Percentiles rank a stretch among this genome's conserved stretches.
Evolutionary conservation across 2,113 vertebrate genomes (phyloP).

Genomic region (Murina feae): DNA sequence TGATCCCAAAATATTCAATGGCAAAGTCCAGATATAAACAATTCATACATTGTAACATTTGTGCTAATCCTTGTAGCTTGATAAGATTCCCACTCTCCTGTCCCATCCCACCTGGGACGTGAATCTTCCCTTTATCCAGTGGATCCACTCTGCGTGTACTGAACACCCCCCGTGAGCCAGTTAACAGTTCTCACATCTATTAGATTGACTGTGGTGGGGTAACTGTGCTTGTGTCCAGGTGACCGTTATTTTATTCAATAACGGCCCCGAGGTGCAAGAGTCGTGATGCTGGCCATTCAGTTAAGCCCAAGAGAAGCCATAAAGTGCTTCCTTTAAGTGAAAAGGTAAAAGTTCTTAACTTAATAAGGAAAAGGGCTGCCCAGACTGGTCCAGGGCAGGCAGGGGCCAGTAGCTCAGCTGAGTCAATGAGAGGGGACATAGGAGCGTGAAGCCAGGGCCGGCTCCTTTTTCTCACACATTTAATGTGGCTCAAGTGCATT

Average conservation of each 20-base stretch:
- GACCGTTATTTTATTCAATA: background rate
- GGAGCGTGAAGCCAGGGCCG: rapidly evolving
- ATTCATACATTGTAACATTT: background rate
- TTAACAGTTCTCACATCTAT: background rate
- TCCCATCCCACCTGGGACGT: background rate
- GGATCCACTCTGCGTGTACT: background rate
- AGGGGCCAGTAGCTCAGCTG: background rate
- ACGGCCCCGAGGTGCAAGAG: background rate
- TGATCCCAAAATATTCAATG: background rate
- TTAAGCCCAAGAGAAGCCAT: background rate
- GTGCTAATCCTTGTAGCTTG: background rate
- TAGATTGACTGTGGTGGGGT: background rate
- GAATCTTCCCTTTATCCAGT: background rate
- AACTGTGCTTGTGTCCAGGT: background rate
- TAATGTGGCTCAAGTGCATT: rapidly evolving
- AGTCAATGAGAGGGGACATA: background rate
- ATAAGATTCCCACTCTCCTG: background rate
- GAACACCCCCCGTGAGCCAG: background rate
- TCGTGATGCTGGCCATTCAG: background rate
- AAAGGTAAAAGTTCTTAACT: background rate
- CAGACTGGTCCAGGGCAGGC: rapidly evolving
- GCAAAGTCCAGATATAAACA: background rate
- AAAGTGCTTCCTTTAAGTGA: background rate
- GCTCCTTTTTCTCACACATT: background rate
- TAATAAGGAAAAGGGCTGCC: background rate